Conservation (phyloP, 2,888 invertebrate species). For the Boloria euphrosyne region DNA sequence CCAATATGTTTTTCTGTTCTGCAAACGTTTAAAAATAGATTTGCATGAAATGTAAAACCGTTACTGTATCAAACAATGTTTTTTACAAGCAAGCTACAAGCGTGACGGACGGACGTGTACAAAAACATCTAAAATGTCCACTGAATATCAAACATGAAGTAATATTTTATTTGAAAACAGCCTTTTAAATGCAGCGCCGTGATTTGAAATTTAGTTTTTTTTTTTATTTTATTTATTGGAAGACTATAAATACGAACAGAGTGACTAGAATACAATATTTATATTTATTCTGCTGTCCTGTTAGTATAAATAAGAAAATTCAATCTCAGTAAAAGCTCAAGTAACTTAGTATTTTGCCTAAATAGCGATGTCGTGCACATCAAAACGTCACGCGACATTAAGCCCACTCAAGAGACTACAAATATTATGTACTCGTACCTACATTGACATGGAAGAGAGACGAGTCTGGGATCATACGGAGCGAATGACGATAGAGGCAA, state of each 20-base stretch:
- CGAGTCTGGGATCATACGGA: too few relatives aligned
- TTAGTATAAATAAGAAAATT: too few relatives aligned
- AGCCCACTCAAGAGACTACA: too few relatives aligned
- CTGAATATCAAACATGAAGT: constrained; percentile 4
- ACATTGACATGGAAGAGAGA: too few relatives aligned
- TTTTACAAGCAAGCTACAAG: background rate
- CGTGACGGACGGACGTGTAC: constrained; percentile 13
- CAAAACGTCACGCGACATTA: constrained; percentile 4
- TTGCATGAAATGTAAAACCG: background rate
- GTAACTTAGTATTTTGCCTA: too few relatives aligned
- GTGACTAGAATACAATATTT: too few relatives aligned
- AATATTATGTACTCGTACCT: too few relatives aligned
- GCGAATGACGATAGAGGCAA: too few relatives aligned
- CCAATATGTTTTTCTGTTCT: background rate
- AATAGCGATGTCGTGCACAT: background rate
- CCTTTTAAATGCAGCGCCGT: constrained; percentile 7
- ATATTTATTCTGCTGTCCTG: too few relatives aligned
- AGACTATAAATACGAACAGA: too few relatives aligned
- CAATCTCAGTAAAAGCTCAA: too few relatives aligned
- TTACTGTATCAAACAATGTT: background rate
- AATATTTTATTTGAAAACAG: constrained; percentile 8
- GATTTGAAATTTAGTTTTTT: constrained; percentile 12
- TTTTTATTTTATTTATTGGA: too few relatives aligned
- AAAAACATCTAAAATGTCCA: constrained; percentile 3
- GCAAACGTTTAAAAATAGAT: background rate